A percentile compares a stretch with the other conserved stretches of the same genome.
Conservation (phyloP, 2,113 vertebrate genomes). For the Bufo bufo region DNA sequence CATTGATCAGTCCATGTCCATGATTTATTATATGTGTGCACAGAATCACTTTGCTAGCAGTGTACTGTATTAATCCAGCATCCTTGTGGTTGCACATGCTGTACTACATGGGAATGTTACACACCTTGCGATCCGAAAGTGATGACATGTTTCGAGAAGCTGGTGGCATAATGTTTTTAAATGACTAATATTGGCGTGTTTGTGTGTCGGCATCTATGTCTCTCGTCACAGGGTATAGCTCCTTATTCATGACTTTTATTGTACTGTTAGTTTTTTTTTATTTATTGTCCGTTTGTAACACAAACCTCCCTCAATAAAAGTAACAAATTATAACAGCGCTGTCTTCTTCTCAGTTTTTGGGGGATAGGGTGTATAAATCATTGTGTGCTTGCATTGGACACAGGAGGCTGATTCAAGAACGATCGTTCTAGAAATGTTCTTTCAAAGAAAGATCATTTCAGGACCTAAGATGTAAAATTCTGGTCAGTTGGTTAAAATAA, state of each 20-base stretch:
- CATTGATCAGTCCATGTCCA: neutral
- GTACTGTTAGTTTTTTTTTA: conserved; percentile 44
- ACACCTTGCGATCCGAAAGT: neutral
- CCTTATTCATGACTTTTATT: neutral
- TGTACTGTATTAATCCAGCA: conserved; percentile 20
- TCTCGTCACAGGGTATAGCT: conserved; percentile 27
- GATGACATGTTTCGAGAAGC: neutral
- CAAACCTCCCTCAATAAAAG: conserved; percentile 37
- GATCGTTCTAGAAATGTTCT: no score
- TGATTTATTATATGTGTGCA: neutral
- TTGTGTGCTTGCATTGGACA: no score
- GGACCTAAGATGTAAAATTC: no score
- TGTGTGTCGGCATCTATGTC: neutral
- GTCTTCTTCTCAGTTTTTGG: neutral
- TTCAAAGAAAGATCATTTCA: no score
- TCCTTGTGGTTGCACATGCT: no score
- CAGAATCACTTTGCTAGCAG: neutral
- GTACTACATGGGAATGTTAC: neutral
- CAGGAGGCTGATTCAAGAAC: no score
- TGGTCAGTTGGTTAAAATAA: no score
- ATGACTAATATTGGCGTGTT: neutral
- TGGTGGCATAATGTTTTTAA: neutral
- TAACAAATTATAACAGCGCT: neutral
- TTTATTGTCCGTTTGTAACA: conserved; percentile 51
- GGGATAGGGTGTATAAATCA: no score